Percentiles rank a stretch among this genome's conserved stretches.
Conservation (phyloP, 2,113 vertebrate species). For the Siphamia tubifer region DNA sequence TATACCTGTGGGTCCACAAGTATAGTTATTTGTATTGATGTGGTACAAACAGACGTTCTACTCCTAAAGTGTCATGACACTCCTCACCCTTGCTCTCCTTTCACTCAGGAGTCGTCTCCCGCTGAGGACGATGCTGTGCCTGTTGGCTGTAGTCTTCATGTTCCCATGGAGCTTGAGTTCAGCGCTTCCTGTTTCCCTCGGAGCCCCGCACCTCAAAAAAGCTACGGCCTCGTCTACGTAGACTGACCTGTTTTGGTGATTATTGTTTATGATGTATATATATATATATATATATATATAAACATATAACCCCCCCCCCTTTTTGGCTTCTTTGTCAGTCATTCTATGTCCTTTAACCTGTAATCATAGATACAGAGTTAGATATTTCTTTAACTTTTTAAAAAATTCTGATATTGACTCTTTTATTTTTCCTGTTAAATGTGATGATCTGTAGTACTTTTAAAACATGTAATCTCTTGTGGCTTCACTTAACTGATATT, state of each 20-base stretch:
- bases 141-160: slow-evolving; percentile 67
- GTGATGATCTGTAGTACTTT: neutral
- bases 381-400: slow-evolving; percentile 1
- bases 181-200: slow-evolving; percentile 62
- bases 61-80: neutral
- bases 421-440: neutral
- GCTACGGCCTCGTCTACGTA: slow-evolving; percentile 39
- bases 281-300: no score
- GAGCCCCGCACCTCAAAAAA: slow-evolving; percentile 40
- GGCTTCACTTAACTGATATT: neutral
- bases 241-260: slow-evolving; percentile 31
- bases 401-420: neutral
- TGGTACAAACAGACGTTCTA: neutral
- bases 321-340: neutral
- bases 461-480: neutral
- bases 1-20: no score
- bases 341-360: neutral
- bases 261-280: neutral
- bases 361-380: neutral
- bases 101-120: slow-evolving; percentile 46
- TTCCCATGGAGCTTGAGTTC: slow-evolving; percentile 74
- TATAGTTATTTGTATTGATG: neutral
- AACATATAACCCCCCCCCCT: no score
- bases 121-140: slow-evolving; percentile 29
- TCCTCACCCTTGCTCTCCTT: neutral